These are phyloP conservation scores for Sapajus apella DNA, from an alignment of 2,113 vertebrate genomes.

Conservation along the genomic window DNA sequence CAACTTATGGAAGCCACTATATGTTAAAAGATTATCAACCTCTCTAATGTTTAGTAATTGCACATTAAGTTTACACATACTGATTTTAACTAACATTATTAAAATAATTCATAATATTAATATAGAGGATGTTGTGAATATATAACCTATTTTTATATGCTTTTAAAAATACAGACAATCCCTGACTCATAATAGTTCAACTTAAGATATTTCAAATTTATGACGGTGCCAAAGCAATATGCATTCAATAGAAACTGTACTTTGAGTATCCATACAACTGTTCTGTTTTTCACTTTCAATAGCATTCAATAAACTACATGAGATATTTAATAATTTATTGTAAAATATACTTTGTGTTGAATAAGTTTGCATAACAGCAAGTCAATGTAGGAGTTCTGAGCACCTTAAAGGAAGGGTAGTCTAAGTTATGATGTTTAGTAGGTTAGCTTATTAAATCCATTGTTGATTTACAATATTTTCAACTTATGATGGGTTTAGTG, in stretches of 20 bases:
- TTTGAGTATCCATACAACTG: neutral
- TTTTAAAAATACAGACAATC: neutral
- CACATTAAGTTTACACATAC: neutral
- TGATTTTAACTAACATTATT: neutral
- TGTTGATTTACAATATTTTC: neutral
- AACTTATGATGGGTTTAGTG: neutral
- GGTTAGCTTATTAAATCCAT: neutral
- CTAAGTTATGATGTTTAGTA: neutral
- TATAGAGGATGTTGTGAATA: neutral
- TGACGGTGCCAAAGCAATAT: neutral
- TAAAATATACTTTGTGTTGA: neutral
- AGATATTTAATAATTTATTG: neutral
- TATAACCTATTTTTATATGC: neutral
- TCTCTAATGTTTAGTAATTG: neutral
- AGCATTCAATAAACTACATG: neutral
- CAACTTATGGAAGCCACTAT: neutral
- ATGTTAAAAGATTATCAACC: neutral
- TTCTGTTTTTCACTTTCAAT: neutral
- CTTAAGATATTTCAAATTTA: neutral
- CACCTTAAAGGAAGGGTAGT: neutral
- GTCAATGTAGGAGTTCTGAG: neutral
- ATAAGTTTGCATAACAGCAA: neutral
- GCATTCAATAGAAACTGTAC: neutral
- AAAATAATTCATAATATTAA: neutral
- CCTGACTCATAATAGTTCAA: neutral